Percentiles rank a stretch among this genome's conserved stretches.
Evolutionary conservation across 1,140 invertebrate genomes (phyloP).

Genomic region (Drosophila watanabei): DNA sequence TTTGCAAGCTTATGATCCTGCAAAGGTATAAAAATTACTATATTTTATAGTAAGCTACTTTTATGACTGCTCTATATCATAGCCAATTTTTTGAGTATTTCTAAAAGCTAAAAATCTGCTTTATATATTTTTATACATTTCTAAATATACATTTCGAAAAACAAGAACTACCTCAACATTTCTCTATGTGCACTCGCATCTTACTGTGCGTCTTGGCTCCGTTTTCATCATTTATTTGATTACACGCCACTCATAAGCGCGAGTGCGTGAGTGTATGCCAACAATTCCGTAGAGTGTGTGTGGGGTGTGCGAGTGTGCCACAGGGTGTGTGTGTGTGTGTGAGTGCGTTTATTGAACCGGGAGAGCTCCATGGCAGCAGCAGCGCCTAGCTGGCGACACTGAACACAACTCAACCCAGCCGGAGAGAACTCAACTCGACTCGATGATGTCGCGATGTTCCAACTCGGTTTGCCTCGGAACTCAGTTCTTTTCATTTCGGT

Average conservation of each 20-base stretch:
- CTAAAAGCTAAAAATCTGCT: background rate
- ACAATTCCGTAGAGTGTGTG: slow-evolving; percentile 29
- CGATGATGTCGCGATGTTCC: slow-evolving; percentile 20
- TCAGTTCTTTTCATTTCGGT: slow-evolving; percentile 45
- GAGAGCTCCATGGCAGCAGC: slow-evolving; percentile 39
- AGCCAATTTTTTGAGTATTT: background rate
- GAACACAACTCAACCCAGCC: slow-evolving; percentile 31
- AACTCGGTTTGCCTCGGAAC: slow-evolving; percentile 23
- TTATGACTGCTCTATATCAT: background rate
- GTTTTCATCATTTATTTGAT: slow-evolving; percentile 67
- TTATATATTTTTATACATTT: background rate
- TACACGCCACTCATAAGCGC: slow-evolving; percentile 62
- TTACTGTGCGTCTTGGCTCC: slow-evolving; percentile 42
- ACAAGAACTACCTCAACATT: background rate
- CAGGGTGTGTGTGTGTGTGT: slow-evolving; percentile 27
- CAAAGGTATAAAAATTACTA: too few relatives aligned
- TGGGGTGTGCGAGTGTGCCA: slow-evolving; percentile 20
- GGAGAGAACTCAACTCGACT: slow-evolving; percentile 17
- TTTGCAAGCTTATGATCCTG: too few relatives aligned
- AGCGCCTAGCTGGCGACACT: slow-evolving; percentile 58
- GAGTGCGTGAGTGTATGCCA: slow-evolving; percentile 58
- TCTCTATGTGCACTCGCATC: slow-evolving; percentile 24
- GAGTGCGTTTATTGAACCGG: slow-evolving; percentile 62
- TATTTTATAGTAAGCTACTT: background rate
- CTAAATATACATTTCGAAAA: background rate